These are phyloP conservation scores for Manis crassicaudata DNA, from an alignment of 2,797 vertebrate genomes.

Conservation along the genomic window DNA sequence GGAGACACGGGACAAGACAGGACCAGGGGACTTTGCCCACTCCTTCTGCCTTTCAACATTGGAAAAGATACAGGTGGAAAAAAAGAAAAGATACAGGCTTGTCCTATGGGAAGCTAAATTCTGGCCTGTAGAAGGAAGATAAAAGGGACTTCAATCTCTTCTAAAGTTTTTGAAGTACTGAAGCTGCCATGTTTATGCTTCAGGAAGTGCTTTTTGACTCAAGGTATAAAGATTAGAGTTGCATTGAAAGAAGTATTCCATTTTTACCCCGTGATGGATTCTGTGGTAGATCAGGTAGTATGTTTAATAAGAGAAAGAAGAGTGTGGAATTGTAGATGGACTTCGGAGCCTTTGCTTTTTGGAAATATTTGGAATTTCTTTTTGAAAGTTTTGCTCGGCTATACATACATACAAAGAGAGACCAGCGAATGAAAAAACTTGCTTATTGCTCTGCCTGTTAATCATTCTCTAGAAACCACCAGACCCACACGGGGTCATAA, in stretches of 20 bases:
- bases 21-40: background rate
- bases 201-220: constrained; percentile 44
- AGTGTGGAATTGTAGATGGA: background rate
- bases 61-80: accelerated
- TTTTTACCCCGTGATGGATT: constrained; percentile 25
- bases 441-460: background rate
- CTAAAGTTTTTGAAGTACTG: constrained; percentile 42
- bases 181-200: constrained; percentile 15
- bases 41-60: constrained; percentile 3
- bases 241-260: background rate
- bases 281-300: background rate
- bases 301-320: background rate
- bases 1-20: background rate
- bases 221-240: constrained; percentile 12
- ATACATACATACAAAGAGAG: background rate
- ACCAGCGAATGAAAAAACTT: background rate
- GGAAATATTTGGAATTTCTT: background rate
- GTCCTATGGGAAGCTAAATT: constrained; percentile 23
- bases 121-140: constrained; percentile 10
- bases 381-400: background rate
- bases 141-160: constrained; percentile 49
- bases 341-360: background rate
- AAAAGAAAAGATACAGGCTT: background rate
- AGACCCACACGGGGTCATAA: background rate
- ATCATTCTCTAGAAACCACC: background rate